Evolutionary conservation across 2,113 vertebrate genomes (phyloP).

Genomic region (Shinisaurus crocodilurus): DNA sequence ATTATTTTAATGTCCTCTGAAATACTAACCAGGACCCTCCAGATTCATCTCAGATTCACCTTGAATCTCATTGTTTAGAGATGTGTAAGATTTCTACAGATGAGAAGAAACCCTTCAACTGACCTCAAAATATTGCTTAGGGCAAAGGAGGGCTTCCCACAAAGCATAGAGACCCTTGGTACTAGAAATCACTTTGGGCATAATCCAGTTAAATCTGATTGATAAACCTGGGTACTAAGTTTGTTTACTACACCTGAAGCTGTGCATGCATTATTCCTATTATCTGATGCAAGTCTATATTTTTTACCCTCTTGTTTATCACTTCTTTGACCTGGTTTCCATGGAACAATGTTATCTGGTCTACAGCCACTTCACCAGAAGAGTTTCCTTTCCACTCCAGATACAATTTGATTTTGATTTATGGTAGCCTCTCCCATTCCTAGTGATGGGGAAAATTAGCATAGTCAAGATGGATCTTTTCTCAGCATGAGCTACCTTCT

Average conservation of each 20-base stretch:
- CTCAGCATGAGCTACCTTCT: constrained; percentile 40
- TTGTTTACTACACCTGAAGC: background rate
- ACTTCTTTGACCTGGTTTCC: background rate
- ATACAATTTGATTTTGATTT: constrained; percentile 58
- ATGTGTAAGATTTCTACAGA: background rate
- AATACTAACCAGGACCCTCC: background rate
- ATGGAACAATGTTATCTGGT: constrained; percentile 30
- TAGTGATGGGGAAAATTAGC: constrained; percentile 59
- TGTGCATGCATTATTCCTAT: background rate
- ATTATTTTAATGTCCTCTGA: background rate
- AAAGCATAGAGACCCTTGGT: background rate
- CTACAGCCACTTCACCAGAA: background rate
- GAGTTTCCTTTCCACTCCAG: constrained; percentile 34
- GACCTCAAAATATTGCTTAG: background rate
- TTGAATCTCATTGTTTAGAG: background rate
- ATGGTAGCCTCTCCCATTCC: constrained; percentile 34
- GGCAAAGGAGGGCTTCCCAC: background rate
- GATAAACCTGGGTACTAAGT: background rate
- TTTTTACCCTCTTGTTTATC: constrained; percentile 8
- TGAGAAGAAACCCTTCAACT: background rate
- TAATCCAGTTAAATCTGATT: background rate
- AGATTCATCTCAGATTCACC: background rate
- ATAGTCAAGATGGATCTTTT: constrained; percentile 52
- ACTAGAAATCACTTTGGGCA: background rate
- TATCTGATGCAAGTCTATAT: background rate